A percentile compares a stretch with the other conserved stretches of the same genome.
Conservation (phyloP, 2,113 vertebrate genomes). For the Cottus gobio region DNA sequence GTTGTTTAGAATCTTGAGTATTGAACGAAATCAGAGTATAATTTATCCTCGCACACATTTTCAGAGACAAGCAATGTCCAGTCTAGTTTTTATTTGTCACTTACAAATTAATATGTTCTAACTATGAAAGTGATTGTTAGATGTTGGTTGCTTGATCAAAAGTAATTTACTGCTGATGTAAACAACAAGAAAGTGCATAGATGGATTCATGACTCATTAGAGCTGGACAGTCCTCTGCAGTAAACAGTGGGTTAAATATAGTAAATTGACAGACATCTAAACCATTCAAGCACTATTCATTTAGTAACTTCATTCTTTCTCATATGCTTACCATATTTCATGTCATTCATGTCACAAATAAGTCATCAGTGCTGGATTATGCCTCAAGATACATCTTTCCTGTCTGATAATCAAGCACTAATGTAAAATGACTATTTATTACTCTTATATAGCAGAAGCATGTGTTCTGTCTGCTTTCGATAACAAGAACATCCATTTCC, state of each 20-base stretch:
- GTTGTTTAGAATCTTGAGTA: not conserved
- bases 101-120: not conserved
- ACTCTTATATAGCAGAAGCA: not conserved
- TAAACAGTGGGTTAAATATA: not conserved
- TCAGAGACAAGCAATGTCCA: not conserved
- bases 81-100: not conserved
- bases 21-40: not conserved
- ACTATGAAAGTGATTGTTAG: not conserved
- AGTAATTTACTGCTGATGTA: slow-evolving; percentile 4
- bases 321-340: not conserved
- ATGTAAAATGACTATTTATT: not conserved
- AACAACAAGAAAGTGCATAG: not conserved
- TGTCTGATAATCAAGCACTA: not conserved
- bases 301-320: not conserved
- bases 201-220: slow-evolving; percentile 2
- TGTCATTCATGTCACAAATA: not conserved
- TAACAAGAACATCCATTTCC: not conserved
- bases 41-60: slow-evolving; percentile 4
- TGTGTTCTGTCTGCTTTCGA: not conserved
- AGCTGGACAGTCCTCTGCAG: not conserved
- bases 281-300: not conserved
- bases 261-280: not conserved
- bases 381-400: not conserved
- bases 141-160: slow-evolving; percentile 13
- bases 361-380: not conserved